Percentiles rank a stretch among this genome's conserved stretches.
These are phyloP conservation scores for Eolophus roseicapilla DNA, from an alignment of 2,113 vertebrate genomes.

Conservation along the genomic window DNA sequence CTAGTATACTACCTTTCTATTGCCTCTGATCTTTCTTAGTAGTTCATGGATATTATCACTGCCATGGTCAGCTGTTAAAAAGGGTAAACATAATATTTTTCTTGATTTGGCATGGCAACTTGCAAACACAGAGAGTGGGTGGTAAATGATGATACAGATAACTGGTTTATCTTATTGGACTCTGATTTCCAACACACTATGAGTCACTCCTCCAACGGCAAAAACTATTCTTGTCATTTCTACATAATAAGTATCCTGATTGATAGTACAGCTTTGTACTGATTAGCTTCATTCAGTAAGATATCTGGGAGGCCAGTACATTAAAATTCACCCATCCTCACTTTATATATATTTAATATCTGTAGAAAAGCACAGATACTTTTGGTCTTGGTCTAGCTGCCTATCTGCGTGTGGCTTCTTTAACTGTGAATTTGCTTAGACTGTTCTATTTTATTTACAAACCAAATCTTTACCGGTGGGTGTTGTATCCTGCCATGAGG, in stretches of 20 bases:
- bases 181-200: not conserved
- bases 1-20: not conserved
- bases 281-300: not conserved
- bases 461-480: not conserved
- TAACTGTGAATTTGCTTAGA: not conserved
- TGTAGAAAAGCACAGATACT: not conserved
- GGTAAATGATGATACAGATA: not conserved
- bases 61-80: not conserved
- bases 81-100: not conserved
- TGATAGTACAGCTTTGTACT: not conserved
- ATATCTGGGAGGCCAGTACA: not conserved
- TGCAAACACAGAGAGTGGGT: not conserved
- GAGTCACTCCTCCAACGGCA: not conserved
- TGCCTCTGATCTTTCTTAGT: not conserved
- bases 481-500: not conserved
- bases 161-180: slow-evolving; percentile 30
- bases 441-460: not conserved
- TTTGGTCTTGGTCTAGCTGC: not conserved
- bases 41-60: not conserved
- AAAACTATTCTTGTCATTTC: slow-evolving; percentile 13
- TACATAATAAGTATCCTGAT: not conserved
- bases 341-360: not conserved
- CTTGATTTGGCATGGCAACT: not conserved
- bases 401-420: not conserved
- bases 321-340: not conserved